A percentile compares a stretch with the other conserved stretches of the same genome.
Conservation (phyloP, 2,113 vertebrate species). For the Arenaria interpres region DNA sequence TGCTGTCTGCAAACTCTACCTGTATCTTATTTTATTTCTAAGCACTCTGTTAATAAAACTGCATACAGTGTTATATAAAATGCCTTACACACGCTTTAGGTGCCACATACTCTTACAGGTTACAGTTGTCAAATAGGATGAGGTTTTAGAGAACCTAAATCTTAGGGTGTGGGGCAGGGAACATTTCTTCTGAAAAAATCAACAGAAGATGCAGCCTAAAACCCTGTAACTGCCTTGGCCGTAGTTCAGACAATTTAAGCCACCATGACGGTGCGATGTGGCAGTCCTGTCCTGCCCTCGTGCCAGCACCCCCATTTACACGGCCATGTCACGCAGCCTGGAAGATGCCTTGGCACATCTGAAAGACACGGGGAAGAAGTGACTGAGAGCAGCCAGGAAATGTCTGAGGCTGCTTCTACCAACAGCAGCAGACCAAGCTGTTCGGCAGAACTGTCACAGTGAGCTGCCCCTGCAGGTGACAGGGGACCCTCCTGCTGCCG, state of each 20-base stretch:
- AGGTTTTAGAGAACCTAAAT: not conserved
- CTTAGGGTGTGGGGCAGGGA: not conserved
- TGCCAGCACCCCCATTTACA: not conserved
- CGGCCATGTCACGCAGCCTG: not conserved
- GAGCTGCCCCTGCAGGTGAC: not conserved
- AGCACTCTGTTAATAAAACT: not conserved
- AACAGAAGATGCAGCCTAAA: not conserved
- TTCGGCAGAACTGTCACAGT: rapidly evolving
- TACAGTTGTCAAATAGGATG: not conserved
- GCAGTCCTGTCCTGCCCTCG: not conserved
- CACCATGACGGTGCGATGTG: rapidly evolving
- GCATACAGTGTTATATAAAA: not conserved
- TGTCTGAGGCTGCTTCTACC: not conserved
- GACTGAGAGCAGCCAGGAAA: not conserved
- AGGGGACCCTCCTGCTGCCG: not conserved
- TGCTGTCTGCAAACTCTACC: not conserved
- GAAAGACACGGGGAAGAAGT: too few species aligned
- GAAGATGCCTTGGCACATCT: rapidly evolving
- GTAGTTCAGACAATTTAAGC: not conserved
- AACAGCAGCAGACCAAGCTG: not conserved
- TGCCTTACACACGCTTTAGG: not conserved
- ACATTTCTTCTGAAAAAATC: not conserved
- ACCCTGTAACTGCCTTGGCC: not conserved
- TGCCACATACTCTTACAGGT: not conserved
- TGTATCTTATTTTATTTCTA: not conserved